Conservation (phyloP, 2,888 invertebrate genomes). For the Mimachlamys varia region DNA sequence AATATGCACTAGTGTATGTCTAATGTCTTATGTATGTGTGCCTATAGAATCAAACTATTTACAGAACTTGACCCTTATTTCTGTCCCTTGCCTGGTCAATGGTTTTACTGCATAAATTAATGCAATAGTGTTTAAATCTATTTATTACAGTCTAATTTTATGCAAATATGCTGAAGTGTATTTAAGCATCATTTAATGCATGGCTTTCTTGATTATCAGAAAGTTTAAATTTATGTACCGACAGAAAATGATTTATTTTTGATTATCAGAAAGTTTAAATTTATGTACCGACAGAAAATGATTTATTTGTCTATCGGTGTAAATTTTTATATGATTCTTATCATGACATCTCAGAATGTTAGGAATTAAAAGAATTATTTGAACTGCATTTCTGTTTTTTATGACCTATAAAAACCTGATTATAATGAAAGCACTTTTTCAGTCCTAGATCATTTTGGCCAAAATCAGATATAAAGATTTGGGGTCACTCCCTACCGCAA, state of each 20-base stretch:
- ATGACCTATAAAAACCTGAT: neutral
- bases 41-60: neutral
- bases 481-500: neutral
- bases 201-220: neutral
- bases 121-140: neutral
- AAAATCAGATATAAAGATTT: neutral
- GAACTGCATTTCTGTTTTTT: neutral
- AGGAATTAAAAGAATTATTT: neutral
- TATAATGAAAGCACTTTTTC: neutral
- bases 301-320: neutral
- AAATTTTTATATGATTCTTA: neutral
- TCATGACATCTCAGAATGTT: neutral
- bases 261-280: neutral
- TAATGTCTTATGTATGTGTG: slow-evolving; percentile 4
- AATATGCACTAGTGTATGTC: neutral
- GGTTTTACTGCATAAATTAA: slow-evolving; percentile 8
- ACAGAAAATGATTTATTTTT: neutral
- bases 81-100: neutral
- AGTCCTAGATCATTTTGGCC: neutral
- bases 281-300: neutral
- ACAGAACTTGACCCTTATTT: neutral
- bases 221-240: neutral
- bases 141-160: neutral
- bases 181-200: neutral
- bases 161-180: neutral